Evolutionary conservation across 2,797 vertebrate genomes (phyloP).

Genomic region (Gephyroberyx darwinii): DNA sequence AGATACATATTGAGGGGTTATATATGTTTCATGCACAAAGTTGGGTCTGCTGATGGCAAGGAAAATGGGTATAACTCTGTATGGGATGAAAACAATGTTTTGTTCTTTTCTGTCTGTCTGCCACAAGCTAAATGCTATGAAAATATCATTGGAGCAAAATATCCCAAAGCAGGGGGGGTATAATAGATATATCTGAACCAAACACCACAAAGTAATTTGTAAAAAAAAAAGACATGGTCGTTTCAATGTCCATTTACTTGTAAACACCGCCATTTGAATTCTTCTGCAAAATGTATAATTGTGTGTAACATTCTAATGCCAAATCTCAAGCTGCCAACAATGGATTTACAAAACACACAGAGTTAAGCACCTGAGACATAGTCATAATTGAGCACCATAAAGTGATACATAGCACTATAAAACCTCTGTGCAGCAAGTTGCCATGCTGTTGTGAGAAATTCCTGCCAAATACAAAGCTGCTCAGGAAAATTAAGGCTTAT

Average conservation of each 20-base stretch:
- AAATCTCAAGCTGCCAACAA: slow-evolving; percentile 68
- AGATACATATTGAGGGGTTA: not conserved
- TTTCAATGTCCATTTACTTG: slow-evolving; percentile 50
- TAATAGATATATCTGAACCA: slow-evolving; percentile 9
- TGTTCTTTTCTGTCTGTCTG: not conserved
- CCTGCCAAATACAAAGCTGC: slow-evolving; percentile 74
- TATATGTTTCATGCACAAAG: not conserved
- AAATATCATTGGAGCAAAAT: slow-evolving; percentile 30
- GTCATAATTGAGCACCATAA: slow-evolving; percentile 74
- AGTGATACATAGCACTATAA: slow-evolving; percentile 71
- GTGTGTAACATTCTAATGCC: slow-evolving; percentile 58
- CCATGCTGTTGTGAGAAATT: slow-evolving; percentile 66
- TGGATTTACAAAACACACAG: slow-evolving; percentile 67
- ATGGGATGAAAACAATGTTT: not conserved
- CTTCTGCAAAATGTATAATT: slow-evolving; percentile 48
- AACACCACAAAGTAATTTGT: slow-evolving; percentile 28
- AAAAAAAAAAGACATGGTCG: slow-evolving; percentile 19
- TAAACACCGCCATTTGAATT: slow-evolving; percentile 57
- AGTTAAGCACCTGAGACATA: slow-evolving; percentile 74
- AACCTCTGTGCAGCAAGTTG: slow-evolving; percentile 68
- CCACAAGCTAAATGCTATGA: slow-evolving; percentile 17
- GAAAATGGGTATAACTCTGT: too few species aligned
- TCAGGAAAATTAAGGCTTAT: slow-evolving; percentile 74
- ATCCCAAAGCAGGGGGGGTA: not conserved
- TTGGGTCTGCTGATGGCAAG: too few species aligned